Conservation (phyloP, 2,888 invertebrate species). For the Mythimna loreyi region DNA sequence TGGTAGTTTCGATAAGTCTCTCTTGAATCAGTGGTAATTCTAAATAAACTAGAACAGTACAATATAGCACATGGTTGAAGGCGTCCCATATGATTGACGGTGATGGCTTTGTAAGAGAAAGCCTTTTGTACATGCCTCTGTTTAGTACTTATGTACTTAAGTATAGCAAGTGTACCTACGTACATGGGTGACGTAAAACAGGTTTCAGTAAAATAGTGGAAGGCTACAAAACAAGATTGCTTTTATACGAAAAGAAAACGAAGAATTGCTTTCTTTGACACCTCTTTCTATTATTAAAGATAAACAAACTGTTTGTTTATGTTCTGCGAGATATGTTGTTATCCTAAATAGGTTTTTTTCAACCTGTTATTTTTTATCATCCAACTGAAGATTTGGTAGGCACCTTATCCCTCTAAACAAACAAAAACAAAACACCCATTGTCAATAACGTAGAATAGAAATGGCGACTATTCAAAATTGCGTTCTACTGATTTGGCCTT, state of each 20-base stretch:
- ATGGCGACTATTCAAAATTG: constrained; percentile 23
- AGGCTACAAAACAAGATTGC: constrained; percentile 20
- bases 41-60: background rate
- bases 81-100: constrained; percentile 1
- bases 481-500: constrained; percentile 53
- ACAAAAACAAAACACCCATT: constrained; percentile 16
- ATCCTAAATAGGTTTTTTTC: background rate
- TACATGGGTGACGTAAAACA: background rate
- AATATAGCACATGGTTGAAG: background rate
- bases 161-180: background rate
- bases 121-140: constrained; percentile 2
- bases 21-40: background rate
- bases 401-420: constrained; percentile 7
- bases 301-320: constrained; percentile 54
- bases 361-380: constrained; percentile 17
- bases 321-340: constrained; percentile 34
- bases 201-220: background rate
- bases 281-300: constrained; percentile 46
- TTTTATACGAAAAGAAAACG: constrained; percentile 27
- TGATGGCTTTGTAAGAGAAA: background rate
- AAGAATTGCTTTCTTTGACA: constrained; percentile 42
- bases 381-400: background rate
- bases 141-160: background rate
- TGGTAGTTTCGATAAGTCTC: background rate
- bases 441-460: constrained; percentile 28